Evolutionary conservation across 2,113 vertebrate genomes (phyloP).

Genomic region (Oreochromis aureus): DNA sequence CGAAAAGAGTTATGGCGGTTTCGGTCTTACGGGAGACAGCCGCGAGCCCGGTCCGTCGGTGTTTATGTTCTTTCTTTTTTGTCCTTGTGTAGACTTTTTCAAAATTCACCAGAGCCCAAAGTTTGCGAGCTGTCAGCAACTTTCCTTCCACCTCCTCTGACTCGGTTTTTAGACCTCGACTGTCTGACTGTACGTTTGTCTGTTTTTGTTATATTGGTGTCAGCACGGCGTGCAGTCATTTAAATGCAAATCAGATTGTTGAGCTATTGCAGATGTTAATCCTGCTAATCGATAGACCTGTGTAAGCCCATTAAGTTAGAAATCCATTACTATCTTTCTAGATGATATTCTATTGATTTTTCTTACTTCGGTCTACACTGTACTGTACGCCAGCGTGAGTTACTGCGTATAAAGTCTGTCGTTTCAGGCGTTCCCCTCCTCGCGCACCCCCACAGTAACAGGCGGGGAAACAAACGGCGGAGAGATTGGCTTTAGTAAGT

Average conservation of each 20-base stretch:
- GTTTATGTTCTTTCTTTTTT: constrained; percentile 47
- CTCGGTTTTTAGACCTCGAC: neutral
- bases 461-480: constrained; percentile 12
- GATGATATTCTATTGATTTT: constrained; percentile 70
- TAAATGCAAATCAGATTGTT: constrained; percentile 70
- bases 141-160: neutral
- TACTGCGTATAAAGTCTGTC: constrained; percentile 60
- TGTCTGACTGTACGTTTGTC: constrained; percentile 12
- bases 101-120: constrained; percentile 20
- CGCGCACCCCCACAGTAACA: neutral
- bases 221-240: constrained; percentile 53
- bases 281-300: constrained; percentile 67
- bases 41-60: constrained; percentile 58
- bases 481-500: constrained; percentile 42
- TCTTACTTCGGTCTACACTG: constrained; percentile 23
- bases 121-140: constrained; percentile 34
- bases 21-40: constrained; percentile 90
- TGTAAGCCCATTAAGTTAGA: constrained; percentile 66
- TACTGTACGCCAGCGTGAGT: constrained; percentile 56
- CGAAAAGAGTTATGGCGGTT: constrained; percentile 93
- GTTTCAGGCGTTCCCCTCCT: constrained; percentile 8
- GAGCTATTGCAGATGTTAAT: constrained; percentile 69
- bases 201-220: constrained; percentile 66
- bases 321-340: constrained; percentile 72
- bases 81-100: constrained; percentile 55